Percentiles rank a stretch among this genome's conserved stretches.
phyloP scores from a whole-genome alignment of 2,113 vertebrate species.

The Gymnogyps californianus region DNA sequence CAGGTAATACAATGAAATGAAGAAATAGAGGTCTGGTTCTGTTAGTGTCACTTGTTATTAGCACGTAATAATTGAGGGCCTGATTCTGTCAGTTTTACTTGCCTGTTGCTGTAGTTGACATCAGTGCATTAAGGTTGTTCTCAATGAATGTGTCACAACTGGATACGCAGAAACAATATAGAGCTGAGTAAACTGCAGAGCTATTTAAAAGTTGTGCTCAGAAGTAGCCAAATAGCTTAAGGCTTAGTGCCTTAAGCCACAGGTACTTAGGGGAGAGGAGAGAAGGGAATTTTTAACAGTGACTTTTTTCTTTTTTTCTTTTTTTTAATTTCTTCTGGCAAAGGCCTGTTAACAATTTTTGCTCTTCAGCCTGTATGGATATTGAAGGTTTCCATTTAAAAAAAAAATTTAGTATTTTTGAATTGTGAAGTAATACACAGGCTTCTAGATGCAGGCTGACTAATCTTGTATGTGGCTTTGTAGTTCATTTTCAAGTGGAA shows the following conservation, averaged over 20 bases:
- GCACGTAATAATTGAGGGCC: accelerated
- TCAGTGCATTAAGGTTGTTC: background rate
- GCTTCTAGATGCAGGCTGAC: background rate
- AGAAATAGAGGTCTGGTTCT: background rate
- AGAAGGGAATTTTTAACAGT: background rate
- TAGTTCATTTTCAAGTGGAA: background rate
- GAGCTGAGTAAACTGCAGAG: background rate
- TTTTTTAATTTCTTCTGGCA: background rate
- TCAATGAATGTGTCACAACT: accelerated
- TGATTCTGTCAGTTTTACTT: background rate
- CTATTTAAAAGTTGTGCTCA: background rate
- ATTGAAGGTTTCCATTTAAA: background rate
- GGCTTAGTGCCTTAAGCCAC: background rate
- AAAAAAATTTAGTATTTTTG: background rate
- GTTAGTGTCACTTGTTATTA: background rate
- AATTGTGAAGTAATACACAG: background rate
- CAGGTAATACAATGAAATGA: background rate
- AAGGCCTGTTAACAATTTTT: background rate
- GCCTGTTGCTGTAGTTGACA: background rate
- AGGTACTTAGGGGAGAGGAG: background rate
- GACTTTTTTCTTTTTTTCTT: background rate
- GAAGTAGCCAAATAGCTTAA: background rate
- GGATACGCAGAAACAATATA: background rate
- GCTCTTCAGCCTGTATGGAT: background rate
- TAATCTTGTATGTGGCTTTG: background rate